These are phyloP conservation scores for Python bivittatus DNA, from an alignment of 2,113 vertebrate genomes.

Conservation along the genomic window DNA sequence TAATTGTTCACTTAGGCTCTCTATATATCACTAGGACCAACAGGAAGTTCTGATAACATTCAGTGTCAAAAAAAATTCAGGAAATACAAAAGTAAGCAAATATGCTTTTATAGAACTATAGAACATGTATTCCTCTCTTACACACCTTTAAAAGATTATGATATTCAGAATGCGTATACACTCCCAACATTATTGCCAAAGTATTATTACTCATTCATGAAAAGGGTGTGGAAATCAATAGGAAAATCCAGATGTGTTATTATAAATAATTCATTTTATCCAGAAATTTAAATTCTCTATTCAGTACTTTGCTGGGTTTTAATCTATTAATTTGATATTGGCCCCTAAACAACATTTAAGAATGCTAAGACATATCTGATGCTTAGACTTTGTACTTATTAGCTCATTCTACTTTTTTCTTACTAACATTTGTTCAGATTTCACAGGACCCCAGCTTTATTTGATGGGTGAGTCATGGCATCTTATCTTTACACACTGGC, in stretches of 20 bases:
- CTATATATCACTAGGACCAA: too few relatives aligned
- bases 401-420: conserved; percentile 40
- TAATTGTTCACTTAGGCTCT: too few relatives aligned
- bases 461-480: background rate
- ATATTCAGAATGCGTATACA: background rate
- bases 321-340: background rate
- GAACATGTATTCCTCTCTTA: background rate
- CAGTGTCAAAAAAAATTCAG: too few relatives aligned
- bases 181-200: background rate
- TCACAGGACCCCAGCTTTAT: background rate
- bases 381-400: background rate
- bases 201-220: conserved; percentile 25
- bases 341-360: background rate
- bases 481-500: background rate
- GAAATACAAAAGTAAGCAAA: too few relatives aligned
- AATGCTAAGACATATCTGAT: background rate
- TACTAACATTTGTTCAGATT: background rate
- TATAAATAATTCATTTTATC: background rate
- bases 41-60: too few relatives aligned
- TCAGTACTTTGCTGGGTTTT: background rate
- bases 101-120: too few relatives aligned
- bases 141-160: background rate
- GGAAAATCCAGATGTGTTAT: background rate
- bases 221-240: conserved; percentile 14
- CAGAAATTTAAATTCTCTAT: background rate